Evolutionary conservation across 1,140 invertebrate genomes (phyloP), one percentile per base, ranked within the genome.

Genomic region (Zaprionus capensis): DNA sequence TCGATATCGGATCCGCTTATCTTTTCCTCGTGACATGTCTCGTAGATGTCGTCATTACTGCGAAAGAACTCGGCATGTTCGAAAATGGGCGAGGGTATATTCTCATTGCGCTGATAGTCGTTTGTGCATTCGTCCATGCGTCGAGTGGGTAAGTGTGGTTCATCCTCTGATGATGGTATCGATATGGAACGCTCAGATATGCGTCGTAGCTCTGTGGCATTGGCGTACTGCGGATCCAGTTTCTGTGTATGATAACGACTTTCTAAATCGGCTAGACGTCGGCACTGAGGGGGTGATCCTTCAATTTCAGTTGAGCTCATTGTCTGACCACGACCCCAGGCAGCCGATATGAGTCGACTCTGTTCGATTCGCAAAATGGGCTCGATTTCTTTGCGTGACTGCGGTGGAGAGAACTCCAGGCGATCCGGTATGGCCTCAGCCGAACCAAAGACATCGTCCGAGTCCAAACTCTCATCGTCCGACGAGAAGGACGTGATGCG

Each of bases 231-330:
- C 15, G 93, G 94, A 78, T 95, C 95, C 20, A 95, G 81, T 44
- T 94, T 93, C 90, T 95, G 94, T 26, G 94, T 94, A 79, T 94
- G 93, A 77, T 95, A 95, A 71, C 94, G 94, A 56, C 94, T 94
- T 91, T 95, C 94, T 41, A 95, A 82, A 81, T 94, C 93, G 44
- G 94, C 93, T 49, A 95, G 79, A 77, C 95, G 93, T 20, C 95
- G 92, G 73, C 95, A 95, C 72, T 95, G 95, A 2, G 95, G 95
- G 1, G 95, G 95, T 4, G 95, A 96, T 5, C 95, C 95, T 92
- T 96, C 95, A 12, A 96, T 95, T 93, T 96, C 95, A 5, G 95
- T 96, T 0, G 95, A 96, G 67, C 95, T 95, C 95, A 96, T 96
- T 5, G 95, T 95, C 88, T 96, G 95, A 14, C 95, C 95, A 67